Percentiles rank a stretch among this genome's conserved stretches.
These are phyloP conservation scores for Babyrousa celebensis DNA, from an alignment of 2,797 vertebrate species.

Conservation along the genomic window DNA sequence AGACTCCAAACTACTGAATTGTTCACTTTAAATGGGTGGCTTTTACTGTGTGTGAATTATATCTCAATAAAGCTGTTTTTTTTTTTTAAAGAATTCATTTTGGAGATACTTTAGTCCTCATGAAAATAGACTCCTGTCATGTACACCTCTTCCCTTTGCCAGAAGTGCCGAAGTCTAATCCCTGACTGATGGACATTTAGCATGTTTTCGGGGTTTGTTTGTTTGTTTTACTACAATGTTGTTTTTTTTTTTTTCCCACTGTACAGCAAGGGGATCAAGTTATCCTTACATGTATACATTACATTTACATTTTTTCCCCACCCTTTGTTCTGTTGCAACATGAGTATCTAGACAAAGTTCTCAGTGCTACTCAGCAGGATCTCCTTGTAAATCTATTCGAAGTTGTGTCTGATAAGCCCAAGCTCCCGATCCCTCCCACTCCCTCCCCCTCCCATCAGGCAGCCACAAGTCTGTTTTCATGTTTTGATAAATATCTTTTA, in stretches of 20 bases:
- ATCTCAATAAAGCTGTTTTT: not conserved
- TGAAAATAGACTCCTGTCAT: slow-evolving; percentile 4
- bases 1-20: slow-evolving; percentile 14
- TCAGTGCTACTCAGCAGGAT: no score
- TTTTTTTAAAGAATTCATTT: slow-evolving; percentile 26
- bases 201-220: not conserved
- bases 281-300: no score
- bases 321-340: no score
- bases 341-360: no score
- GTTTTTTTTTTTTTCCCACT: no score
- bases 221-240: not conserved
- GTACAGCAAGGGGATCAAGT: no score
- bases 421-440: no score
- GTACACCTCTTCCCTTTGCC: slow-evolving; percentile 1
- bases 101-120: not conserved
- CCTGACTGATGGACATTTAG: not conserved
- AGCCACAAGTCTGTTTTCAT: no score
- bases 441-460: no score
- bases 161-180: slow-evolving; percentile 19
- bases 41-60: slow-evolving; percentile 35
- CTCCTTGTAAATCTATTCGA: no score
- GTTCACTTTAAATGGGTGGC: not conserved
- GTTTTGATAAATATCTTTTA: slow-evolving; percentile 3
- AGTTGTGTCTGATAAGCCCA: no score
- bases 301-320: no score